Base-by-base conservation (phyloP, 2,888 invertebrate species). In the Drosophila kanekoi region DNA sequence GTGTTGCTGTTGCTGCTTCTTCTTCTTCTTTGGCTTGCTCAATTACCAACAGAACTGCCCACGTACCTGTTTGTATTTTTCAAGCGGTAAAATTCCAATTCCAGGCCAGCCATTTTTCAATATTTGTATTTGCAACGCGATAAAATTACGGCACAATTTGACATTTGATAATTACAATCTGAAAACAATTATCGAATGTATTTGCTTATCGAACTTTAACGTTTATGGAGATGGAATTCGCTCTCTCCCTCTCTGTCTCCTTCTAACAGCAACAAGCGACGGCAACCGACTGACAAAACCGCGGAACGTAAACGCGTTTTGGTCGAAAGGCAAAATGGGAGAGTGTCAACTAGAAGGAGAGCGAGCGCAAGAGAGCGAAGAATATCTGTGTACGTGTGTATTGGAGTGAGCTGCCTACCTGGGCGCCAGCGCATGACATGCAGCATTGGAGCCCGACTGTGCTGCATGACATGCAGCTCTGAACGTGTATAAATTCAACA, bases 1-100 rank as follows among this genome's bases (percentile, higher is more conserved):
- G 38, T 58, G 44, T 66, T 61, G 47, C 49, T 61, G 40, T 51
- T 67, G 43, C 54, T 71, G 20, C 79, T 79, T 65, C 72, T 68
- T 65, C 77, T 77, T 60, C 48, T 28, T 63, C 51, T 52, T 60
- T 63, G 60, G 53, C 77, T 84, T 83, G 72, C 67, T 81, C 80
- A 87, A 83, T 77, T 87, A 79, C 77, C 82, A 86, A 87, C 72
- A 69, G 76, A 85, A 82, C 68, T 87, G 86, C 86, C 88, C 75
- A 87, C 86, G 86, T 86, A 89, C 89, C 72, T 87, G 81, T 75
- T 81, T 72, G 70, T 61, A 38, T 66, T 68, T 58, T 71, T 57
- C 54, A 56, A 67, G 56, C 62, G 53, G 45, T 60, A 43, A 62
- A 53, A 49, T 61, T 73, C 38, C 62, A 63, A 38, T 61, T 60